Base-by-base conservation (phyloP, 1,140 invertebrate species). In the Drosophila ambigua region DNA sequence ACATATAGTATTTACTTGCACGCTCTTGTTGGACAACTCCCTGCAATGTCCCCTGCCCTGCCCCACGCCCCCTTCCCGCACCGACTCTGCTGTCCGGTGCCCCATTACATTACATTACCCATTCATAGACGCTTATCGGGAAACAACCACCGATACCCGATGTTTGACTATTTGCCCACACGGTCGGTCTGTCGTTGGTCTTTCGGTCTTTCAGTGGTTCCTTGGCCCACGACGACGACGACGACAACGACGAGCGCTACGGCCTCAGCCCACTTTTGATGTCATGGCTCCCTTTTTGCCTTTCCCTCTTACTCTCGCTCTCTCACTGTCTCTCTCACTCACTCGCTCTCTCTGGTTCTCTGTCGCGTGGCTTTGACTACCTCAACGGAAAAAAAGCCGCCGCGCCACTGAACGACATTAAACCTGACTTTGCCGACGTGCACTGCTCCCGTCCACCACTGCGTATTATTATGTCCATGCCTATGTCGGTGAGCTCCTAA, bases 331-430 rank as follows among this genome's bases (percentile, higher is more conserved):
- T 24, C 23, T 15, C 59, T 51, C 16, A 11, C 11, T 16, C 6
- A 3, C 44, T 16, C 6, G 16, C 6, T 16, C 7, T 46, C n/a
- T 16, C n/a, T 46, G 6, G 6, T 4, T 59, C 26, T 35, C 23
- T 59, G 28, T 59, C 48, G 57, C 48, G 52, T 57, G 71, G 15
- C 65, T 68, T n/a, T 68, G 79, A 80, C 83, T 88, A 85, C 83
- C 83, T 88, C 82, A 87, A 83, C 79, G 75, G 66, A 74, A 75
- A 88, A 39, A 55, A 72, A 58, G 79, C 53, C 62, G 62, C 77
- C 62, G 76, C 78, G 68, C 78, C 75, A 79, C 64, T 83, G 79
- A 88, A 79, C 79, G 83, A 88, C 79, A 88, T 88, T 88, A 88
- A 88, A 88, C 83, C 83, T 84, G 84, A 84, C 84, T 83, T 88